Base-by-base conservation (phyloP, 1,140 invertebrate species). In the Pseudomyrmex gracilis region DNA sequence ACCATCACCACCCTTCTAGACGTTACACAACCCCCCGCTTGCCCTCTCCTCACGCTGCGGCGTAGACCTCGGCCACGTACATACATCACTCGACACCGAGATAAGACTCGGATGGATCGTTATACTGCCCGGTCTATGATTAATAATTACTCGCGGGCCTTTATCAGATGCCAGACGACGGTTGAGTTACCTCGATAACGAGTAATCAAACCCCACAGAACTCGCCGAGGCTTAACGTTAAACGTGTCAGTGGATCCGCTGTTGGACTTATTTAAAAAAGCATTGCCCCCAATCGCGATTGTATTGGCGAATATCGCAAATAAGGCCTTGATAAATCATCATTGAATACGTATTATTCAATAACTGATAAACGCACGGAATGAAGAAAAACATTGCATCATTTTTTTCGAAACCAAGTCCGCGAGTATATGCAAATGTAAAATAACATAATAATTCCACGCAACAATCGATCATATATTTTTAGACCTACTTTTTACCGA, bases 81-180 rank as follows among this genome's bases (percentile, higher is more conserved):
- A 93, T 93, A 92, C 90, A 93, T 92, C 92, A 93, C 92, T 93
- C 92, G 91, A 90, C 90, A 91, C 90, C 89, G 83, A 93, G 93
- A 93, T 94, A 94, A 94, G 93, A 93, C 91, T 93, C 90, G 91
- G 90, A 93, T 93, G 93, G 93, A 94, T 94, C 92, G 93, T 92
- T 94, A 93, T 92, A 91, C 91, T 87, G 90, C 87, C 90, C 91
- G 89, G 90, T 92, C 92, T 94, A 94, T 94, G 93, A 94, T 94
- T 94, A 94, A 93, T 94, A 94, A 94, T 94, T 94, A 94, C 92
- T 93, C 91, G 92, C 85, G 83, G 76, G 88, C 84, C 91, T 91
- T 93, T 93, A 93, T 94, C 93, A 93, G 92, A 93, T 93, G 87
- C 87, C 90, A 92, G 91, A 92, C 92, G 91, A 92, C 90, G 92